Base-by-base conservation (phyloP, 2,888 invertebrate species). In the Ichneumoninae sp. region DNA sequence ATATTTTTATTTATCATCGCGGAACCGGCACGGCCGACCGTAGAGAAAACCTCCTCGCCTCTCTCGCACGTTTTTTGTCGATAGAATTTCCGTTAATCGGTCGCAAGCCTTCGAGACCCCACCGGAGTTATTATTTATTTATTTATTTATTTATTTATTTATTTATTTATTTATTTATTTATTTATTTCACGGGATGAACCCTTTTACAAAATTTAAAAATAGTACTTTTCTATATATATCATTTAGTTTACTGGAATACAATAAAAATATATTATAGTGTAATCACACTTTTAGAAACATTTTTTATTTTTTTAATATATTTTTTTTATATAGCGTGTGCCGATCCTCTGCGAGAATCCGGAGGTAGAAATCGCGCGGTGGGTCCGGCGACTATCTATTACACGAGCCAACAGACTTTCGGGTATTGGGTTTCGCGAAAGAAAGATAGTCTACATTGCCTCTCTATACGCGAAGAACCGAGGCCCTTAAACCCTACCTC, bases 391-490 rank as follows among this genome's bases (percentile, higher is more conserved):
- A 72, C 75, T 81, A 76, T 84, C 82, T 82, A 81, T 84, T 81
- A 57, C 81, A 54, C 81, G 66, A 75, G 66, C 75, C 83, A 72
- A 85, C 80, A 57, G 89, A 87, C 87, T 89, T 88, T 86, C 86
- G 84, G 86, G 86, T 90, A 91, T 91, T 91, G 85, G 86, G 89
- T 91, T 91, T 90, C 89, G 88, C 86, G 84, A 87, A 89, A 85
- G 87, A 83, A 81, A 87, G 85, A 87, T 87, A 80, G 57, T 26
- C 57, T 26, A 22, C 26, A 26, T 54, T 57, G 57, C 4, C 26
- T 57, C 57, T 57, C 57, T 87, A 87, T 86, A 68, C 68, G 57
- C 19, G 68, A 57, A 60, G 47, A 44, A 33, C 30, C 69, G 57
- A 68, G 68, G 57, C 77, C 68, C 54, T 77, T 60, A 44, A 40